Evolutionary conservation across 37 sponge, comb jelly and placozoan genomes (phyloP), one percentile per base, ranked within the genome.

Genomic region (Amphimedon queenslandica): DNA sequence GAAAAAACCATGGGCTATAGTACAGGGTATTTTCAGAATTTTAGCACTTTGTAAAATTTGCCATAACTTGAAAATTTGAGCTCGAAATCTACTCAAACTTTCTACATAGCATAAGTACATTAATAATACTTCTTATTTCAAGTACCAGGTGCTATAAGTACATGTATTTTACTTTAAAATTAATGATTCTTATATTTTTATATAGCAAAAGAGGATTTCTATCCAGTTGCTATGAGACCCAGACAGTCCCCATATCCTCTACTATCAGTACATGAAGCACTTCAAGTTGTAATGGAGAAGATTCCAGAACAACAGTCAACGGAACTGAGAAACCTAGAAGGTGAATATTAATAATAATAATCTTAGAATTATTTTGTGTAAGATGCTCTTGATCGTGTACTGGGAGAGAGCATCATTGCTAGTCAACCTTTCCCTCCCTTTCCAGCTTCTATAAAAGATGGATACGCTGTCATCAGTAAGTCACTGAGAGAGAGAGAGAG

Each of bases 361-460:
- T 47, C 32, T 31, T 31, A 8, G 58, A 34, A 13, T 30, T 21
- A 67, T 16, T 33, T 37, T 4, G 1, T 34, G 40, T 37, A 33
- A 79, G 91, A 78, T 77, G 66, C 73, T 53, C 64, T 85, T 27
- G 86, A 85, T 4, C 55, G 40, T 60, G 84, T 97, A 20, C 23
- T 82, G 24, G 84, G 79, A 20, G 82, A 79, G 41, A 81, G 84
- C 67, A 72, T 99, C 0, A 2, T 42, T 58, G 91, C 96, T 20
- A 33, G 43, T 1, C 71, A 66, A 18, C 78, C 94, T 21, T 56
- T 94, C 24, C 99, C 99, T 42, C 91, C 96, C 31, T 99, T 92
- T 67, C 90, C 87, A 32, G 99, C 99, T 30, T 92, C 96, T 23
- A 64, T 99, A 42, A 99, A 94, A 55, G 99, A 99, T 82, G 99